Evolutionary conservation across 2,797 vertebrate species (phyloP), one percentile per base, ranked within the genome.

Genomic region (Coreius guichenoti): DNA sequence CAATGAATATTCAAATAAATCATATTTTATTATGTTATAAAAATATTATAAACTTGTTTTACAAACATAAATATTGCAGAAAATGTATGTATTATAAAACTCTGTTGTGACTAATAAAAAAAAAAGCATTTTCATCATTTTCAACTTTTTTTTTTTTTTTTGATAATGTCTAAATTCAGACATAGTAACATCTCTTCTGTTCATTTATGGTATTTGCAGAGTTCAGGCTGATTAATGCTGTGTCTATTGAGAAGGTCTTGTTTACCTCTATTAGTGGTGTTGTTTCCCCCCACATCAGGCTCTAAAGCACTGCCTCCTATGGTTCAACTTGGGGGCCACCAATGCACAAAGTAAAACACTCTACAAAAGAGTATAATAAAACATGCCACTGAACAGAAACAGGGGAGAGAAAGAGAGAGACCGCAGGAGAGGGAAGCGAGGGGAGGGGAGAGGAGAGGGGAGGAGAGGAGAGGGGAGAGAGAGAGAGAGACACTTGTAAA

Each of bases 281-380:
- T 85, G 82, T 87, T 88, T 83, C 56, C 81, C 83, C 81, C 23
- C 63, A 51, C 47, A 49, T 33, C 79, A 86, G 79, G 68, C 77
- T 86, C 61, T 45, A 85, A 87, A 87, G 85, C 83, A 78, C 63
- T 76, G 73, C 84, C 83, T 87, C 87, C 84, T 87, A 87, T 85
- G 83, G 83, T 83, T 76, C 80, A 86, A 84, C 81, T 80, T 63
- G 2, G 82, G 73, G 85, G 85, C 88, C 88, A 89, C 88, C 86
- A 87, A 83, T 80, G 61, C 84, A 84, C 79, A 88, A 86, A 89
- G 85, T 82, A 86, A 89, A 89, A 90, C 88, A 91, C 86, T 89
- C 77, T 80, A 86, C 88, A 91, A 89, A 88, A 85, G 86, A 88
- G 82, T 87, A 89, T 89, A 90, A 91, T 89, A 90, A 89, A 89